Conservation (phyloP, 2,113 vertebrate genomes). For the Trichechus manatus region DNA sequence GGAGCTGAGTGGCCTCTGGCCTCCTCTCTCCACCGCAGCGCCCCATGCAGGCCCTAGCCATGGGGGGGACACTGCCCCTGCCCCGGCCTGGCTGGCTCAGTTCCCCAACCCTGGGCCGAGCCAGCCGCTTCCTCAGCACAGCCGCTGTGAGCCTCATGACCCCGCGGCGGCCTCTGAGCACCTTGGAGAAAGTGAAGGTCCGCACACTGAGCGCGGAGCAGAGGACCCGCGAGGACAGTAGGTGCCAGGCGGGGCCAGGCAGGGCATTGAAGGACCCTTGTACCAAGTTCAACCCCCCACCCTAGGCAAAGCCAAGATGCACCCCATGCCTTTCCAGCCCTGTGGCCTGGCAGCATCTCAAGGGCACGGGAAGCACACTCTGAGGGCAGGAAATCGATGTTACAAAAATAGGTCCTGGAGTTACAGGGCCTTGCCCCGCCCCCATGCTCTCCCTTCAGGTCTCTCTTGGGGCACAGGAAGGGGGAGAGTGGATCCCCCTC, state of each 20-base stretch:
- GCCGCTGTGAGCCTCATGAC: conserved; percentile 98
- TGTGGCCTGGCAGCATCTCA: conserved; percentile 33
- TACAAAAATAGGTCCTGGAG: conserved; percentile 50
- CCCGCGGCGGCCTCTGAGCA: conserved; percentile 92
- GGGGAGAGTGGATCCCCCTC: background rate
- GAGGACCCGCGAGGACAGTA: conserved; percentile 97
- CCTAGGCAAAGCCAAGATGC: background rate
- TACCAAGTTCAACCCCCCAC: background rate
- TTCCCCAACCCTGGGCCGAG: conserved; percentile 96
- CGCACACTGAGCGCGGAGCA: conserved; percentile 94
- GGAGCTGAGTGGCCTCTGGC: conserved; percentile 41
- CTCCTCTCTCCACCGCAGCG: conserved; percentile 87
- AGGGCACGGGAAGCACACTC: conserved; percentile 38
- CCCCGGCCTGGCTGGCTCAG: conserved; percentile 97
- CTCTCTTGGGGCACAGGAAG: background rate
- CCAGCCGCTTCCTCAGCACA: conserved; percentile 97
- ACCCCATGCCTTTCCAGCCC: background rate
- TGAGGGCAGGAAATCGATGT: conserved; percentile 55
- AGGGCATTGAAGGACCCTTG: background rate
- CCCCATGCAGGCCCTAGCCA: conserved; percentile 91
- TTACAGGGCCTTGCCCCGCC: background rate
- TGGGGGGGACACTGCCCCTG: conserved; percentile 93
- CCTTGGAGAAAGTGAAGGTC: conserved; percentile 95
- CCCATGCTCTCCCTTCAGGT: background rate
- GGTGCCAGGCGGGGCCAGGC: conserved; percentile 80